Evolutionary conservation across 2,888 invertebrate species (phyloP).

Genomic region (Agrotis ipsilon): DNA sequence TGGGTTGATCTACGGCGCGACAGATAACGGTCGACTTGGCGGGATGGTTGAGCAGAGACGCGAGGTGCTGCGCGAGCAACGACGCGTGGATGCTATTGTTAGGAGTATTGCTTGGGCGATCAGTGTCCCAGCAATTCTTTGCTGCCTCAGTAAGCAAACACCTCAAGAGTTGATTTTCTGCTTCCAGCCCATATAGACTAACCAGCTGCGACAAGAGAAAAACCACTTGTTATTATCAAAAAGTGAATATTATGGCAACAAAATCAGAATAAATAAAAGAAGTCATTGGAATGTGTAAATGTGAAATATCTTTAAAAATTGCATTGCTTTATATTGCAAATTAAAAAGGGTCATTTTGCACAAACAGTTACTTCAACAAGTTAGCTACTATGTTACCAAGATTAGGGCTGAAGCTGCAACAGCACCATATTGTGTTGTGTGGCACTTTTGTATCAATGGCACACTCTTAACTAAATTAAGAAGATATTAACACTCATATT

Average conservation of each 20-base stretch:
- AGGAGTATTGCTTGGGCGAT: slow-evolving; percentile 93
- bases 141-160: slow-evolving; percentile 96
- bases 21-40: slow-evolving; percentile 97
- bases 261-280: neutral
- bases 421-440: no score
- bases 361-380: neutral
- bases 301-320: neutral
- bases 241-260: neutral
- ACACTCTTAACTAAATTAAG: no score
- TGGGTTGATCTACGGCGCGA: slow-evolving; percentile 96
- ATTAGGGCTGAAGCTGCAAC: no score
- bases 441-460: no score
- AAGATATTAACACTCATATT: no score
- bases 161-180: slow-evolving; percentile 98
- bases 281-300: no score
- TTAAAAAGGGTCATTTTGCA: neutral
- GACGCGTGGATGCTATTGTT: slow-evolving; percentile 95
- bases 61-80: slow-evolving; percentile 89
- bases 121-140: slow-evolving; percentile 94
- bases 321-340: neutral
- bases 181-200: slow-evolving; percentile 98
- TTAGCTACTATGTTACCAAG: neutral
- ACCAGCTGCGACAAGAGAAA: slow-evolving; percentile 93
- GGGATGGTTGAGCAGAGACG: slow-evolving; percentile 95
- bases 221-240: slow-evolving; percentile 14